These are phyloP conservation scores for Aphelinus certus DNA, from an alignment of 1,140 invertebrate genomes.

Conservation along the genomic window DNA sequence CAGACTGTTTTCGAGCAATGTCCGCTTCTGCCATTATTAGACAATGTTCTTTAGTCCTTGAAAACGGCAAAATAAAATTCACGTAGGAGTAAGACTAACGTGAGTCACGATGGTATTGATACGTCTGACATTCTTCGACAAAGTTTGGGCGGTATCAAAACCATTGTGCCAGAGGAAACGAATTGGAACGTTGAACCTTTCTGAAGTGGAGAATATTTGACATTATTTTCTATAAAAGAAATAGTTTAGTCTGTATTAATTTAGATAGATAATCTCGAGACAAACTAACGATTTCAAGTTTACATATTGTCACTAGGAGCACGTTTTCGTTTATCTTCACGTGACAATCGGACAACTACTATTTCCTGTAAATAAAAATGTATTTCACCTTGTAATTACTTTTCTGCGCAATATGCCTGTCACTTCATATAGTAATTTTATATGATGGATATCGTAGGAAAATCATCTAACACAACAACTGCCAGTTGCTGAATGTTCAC, in stretches of 20 bases:
- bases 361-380: slow-evolving; percentile 12
- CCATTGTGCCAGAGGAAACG: slow-evolving; percentile 8
- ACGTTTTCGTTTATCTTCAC: slow-evolving; percentile 26
- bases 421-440: background rate
- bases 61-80: slow-evolving; percentile 28
- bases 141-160: slow-evolving; percentile 12
- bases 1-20: background rate
- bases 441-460: no score
- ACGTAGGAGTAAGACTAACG: slow-evolving; percentile 33
- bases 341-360: slow-evolving; percentile 14
- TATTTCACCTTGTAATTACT: slow-evolving; percentile 15
- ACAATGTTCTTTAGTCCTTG: slow-evolving; percentile 24
- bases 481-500: no score
- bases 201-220: background rate
- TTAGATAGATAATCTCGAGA: no score
- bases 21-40: slow-evolving; percentile 3
- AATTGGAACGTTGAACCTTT: background rate
- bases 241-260: no score
- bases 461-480: no score
- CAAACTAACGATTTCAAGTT: no score
- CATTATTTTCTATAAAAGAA: no score
- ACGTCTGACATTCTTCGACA: slow-evolving; percentile 20
- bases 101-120: slow-evolving; percentile 35
- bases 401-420: background rate
- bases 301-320: slow-evolving; percentile 12